Percentiles rank a stretch among this genome's conserved stretches.
phyloP scores from a whole-genome alignment of 2,888 invertebrate genomes.

The Byasa hedistus region DNA sequence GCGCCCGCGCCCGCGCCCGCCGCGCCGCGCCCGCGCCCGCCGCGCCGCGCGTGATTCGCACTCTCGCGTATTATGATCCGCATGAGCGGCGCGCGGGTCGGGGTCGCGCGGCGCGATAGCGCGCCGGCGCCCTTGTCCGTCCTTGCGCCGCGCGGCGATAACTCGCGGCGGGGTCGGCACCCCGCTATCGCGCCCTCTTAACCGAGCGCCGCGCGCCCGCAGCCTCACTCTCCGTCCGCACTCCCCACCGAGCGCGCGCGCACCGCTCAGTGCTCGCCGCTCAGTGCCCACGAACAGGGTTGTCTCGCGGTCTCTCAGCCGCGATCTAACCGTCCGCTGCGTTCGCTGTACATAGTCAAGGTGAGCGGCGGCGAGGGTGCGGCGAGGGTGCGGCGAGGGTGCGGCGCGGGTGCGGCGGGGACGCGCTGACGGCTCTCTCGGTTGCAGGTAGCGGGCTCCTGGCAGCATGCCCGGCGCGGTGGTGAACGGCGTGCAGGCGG shows the following conservation, averaged over 20 bases:
- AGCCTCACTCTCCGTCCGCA: slow-evolving; percentile 55
- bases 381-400: no score
- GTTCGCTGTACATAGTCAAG: slow-evolving; percentile 4
- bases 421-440: slow-evolving; percentile 36
- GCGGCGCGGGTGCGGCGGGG: no score
- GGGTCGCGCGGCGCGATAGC: slow-evolving; percentile 43
- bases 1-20: not conserved
- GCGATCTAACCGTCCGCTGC: slow-evolving; percentile 1
- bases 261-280: slow-evolving; percentile 22
- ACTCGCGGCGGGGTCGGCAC: slow-evolving; percentile 57
- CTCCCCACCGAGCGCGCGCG: slow-evolving; percentile 40
- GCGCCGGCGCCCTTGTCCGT: slow-evolving; percentile 64
- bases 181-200: slow-evolving; percentile 64
- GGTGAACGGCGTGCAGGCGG: slow-evolving; percentile 51
- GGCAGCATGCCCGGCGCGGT: slow-evolving; percentile 62
- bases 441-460: slow-evolving; percentile 45
- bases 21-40: slow-evolving; percentile 3
- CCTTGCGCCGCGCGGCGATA: slow-evolving; percentile 66
- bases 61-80: slow-evolving; percentile 41
- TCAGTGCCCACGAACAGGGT: not conserved
- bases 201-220: slow-evolving; percentile 47
- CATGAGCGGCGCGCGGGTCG: slow-evolving; percentile 45
- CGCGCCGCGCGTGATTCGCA: slow-evolving; percentile 43
- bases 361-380: slow-evolving; percentile 15
- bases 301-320: slow-evolving; percentile 15